Base-by-base conservation (phyloP, 35 echinoderm and acorn worm species). In the Amphiura filiformis region DNA sequence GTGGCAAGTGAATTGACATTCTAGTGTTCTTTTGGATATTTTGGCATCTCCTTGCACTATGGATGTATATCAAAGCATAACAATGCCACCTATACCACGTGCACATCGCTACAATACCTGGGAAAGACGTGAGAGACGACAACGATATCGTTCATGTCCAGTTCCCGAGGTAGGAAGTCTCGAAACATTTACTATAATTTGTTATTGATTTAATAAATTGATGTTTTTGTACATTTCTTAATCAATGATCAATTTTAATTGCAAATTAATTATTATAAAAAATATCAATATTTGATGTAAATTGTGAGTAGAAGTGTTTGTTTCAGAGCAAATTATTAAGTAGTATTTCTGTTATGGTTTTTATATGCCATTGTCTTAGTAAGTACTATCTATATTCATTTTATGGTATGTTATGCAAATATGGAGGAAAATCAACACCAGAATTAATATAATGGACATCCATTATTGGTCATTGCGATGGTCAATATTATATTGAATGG, bases 51-150 rank as follows among this genome's bases (percentile, higher is more conserved):
- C 4, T 70, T 70, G 15, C 61, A 70, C 15, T 23, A 70, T 70
- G 61, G 61, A 70, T 70, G 61, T 70, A 26, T 70, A 70, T n/a
- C 61, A 70, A n/a, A 70, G 61, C 26, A 70, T 70, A 70, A 70
- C 61, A n/a, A 30, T 30, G 61, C 61, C 61, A 70, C 61, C 61
- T 70, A 70, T 70, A 70, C 61, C 61, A 70, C 61, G 61, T 3
- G 61, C 61, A n/a, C 61, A 70, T 30, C 61, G 61, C 9, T 70
- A 70, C 26, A 70, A 18, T n/a, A 18, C 28, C 7, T 26, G 15
- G 61, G 61, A 70, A 70, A 70, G 28, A n/a, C 15, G 61, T 18
- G 17, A 70, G 61, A 70, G 61, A n/a, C 61, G 61, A 26, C 61
- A 26, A 23, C 7, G 26, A 30, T 70, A 70, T 70, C 61, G 61